These are phyloP conservation scores for Drosophila flavopinicola DNA, from an alignment of 2,888 invertebrate species.

Conservation along the genomic window DNA sequence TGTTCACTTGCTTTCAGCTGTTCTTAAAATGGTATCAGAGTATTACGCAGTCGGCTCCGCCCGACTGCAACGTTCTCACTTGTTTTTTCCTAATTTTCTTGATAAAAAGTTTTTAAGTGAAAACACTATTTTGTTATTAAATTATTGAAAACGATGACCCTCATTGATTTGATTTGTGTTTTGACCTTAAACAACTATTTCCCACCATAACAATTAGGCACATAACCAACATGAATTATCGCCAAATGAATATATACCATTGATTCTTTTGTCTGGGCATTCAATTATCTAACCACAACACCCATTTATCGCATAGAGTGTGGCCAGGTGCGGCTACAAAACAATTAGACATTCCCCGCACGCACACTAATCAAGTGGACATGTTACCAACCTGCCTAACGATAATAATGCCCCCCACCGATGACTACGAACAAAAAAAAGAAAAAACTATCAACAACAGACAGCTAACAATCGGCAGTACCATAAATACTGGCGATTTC, in stretches of 20 bases:
- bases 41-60: no score
- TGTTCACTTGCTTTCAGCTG: no score
- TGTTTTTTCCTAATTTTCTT: no score
- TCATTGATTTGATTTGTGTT: no score
- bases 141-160: neutral
- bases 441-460: constrained; percentile 3
- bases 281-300: constrained; percentile 46
- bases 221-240: neutral
- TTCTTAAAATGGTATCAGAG: no score
- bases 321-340: constrained; percentile 11
- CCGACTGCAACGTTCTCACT: no score
- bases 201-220: constrained; percentile 9
- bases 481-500: constrained; percentile 61
- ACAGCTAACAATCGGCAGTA: constrained; percentile 46
- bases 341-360: constrained; percentile 61
- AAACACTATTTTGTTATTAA: no score
- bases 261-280: constrained; percentile 25
- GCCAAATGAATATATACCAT: constrained; percentile 4
- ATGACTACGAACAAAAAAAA: constrained; percentile 8
- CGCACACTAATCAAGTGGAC: constrained; percentile 64
- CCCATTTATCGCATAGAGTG: constrained; percentile 25
- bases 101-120: no score
- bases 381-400: constrained; percentile 50
- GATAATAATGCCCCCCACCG: constrained; percentile 20
- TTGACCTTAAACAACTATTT: no score